Evolutionary conservation across 2,888 invertebrate species (phyloP).

Genomic region (Molanna angustata): DNA sequence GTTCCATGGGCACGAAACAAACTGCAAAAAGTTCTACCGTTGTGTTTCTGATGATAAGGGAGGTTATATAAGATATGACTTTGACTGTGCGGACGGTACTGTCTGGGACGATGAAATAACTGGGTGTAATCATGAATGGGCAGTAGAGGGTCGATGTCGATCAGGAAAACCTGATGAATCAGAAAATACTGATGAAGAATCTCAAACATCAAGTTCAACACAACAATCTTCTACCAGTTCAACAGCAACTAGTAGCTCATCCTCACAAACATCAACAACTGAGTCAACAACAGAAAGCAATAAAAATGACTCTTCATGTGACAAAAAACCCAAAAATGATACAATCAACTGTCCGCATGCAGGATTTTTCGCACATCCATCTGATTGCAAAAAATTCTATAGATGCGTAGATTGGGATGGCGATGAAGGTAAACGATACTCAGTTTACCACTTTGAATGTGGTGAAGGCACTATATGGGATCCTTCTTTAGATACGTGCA

Average conservation of each 20-base stretch:
- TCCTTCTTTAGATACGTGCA: slow-evolving; percentile 63
- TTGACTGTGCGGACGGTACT: slow-evolving; percentile 63
- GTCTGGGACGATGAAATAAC: slow-evolving; percentile 66
- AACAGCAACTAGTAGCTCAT: slow-evolving; percentile 11
- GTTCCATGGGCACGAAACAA: slow-evolving; percentile 59
- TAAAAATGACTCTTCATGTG: slow-evolving; percentile 19
- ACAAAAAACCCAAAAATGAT: slow-evolving; percentile 21
- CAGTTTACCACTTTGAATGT: slow-evolving; percentile 65
- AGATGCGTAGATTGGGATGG: slow-evolving; percentile 63
- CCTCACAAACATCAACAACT: slow-evolving; percentile 21
- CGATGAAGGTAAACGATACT: slow-evolving; percentile 52
- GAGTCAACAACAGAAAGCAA: slow-evolving; percentile 36
- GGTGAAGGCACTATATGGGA: slow-evolving; percentile 72
- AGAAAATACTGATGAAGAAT: too few species aligned
- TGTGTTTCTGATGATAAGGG: slow-evolving; percentile 57
- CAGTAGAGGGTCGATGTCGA: slow-evolving; percentile 36
- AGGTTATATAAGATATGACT: slow-evolving; percentile 55
- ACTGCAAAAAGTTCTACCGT: slow-evolving; percentile 73
- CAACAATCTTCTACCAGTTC: too few species aligned
- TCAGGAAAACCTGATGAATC: slow-evolving; percentile 48
- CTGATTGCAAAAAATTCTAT: slow-evolving; percentile 64
- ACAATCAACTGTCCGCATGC: slow-evolving; percentile 49
- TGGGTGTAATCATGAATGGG: slow-evolving; percentile 55
- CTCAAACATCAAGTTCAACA: slow-evolving; percentile 11
- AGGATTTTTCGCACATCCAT: slow-evolving; percentile 60